phyloP scores from a whole-genome alignment of 2,113 vertebrate genomes.

The Monarcha castaneiventris region DNA sequence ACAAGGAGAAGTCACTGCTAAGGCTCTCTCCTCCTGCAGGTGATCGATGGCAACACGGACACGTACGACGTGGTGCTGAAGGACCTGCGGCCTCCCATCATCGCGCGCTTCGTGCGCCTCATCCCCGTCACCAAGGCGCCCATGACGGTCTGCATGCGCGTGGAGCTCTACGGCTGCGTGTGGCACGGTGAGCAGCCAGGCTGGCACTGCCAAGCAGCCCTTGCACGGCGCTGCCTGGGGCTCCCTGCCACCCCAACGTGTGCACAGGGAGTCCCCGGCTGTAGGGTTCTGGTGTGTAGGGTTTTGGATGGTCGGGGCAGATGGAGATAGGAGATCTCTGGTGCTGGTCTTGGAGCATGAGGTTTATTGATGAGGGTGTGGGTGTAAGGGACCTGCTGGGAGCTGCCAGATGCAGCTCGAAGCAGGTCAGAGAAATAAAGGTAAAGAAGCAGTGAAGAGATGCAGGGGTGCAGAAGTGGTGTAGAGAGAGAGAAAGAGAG shows the following conservation, averaged over 20 bases:
- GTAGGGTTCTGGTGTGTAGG: too few species aligned
- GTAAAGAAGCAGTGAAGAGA: too few species aligned
- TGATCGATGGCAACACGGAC: constrained; percentile 82
- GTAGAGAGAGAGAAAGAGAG: too few species aligned
- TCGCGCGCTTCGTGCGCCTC: constrained; percentile 82
- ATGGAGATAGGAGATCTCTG: too few species aligned
- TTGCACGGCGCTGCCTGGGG: not conserved
- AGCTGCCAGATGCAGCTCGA: too few species aligned
- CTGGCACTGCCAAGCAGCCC: not conserved
- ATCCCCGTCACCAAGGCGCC: constrained; percentile 81
- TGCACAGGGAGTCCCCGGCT: not conserved
- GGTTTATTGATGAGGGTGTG: too few species aligned
- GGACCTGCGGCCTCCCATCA: constrained; percentile 85
- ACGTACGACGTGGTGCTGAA: constrained; percentile 81
- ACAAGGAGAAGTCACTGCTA: not conserved
- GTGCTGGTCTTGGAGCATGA: too few species aligned
- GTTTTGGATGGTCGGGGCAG: too few species aligned
- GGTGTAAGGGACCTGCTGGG: too few species aligned
- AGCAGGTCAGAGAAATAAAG: too few species aligned
- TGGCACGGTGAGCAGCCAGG: constrained; percentile 78
- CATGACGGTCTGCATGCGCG: constrained; percentile 88
- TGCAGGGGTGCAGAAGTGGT: too few species aligned
- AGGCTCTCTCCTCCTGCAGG: constrained; percentile 51
- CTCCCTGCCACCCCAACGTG: accelerated
- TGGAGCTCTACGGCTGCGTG: constrained; percentile 88